These are phyloP conservation scores for Nymphalis polychloros DNA, from an alignment of 2,888 invertebrate genomes.

Conservation along the genomic window DNA sequence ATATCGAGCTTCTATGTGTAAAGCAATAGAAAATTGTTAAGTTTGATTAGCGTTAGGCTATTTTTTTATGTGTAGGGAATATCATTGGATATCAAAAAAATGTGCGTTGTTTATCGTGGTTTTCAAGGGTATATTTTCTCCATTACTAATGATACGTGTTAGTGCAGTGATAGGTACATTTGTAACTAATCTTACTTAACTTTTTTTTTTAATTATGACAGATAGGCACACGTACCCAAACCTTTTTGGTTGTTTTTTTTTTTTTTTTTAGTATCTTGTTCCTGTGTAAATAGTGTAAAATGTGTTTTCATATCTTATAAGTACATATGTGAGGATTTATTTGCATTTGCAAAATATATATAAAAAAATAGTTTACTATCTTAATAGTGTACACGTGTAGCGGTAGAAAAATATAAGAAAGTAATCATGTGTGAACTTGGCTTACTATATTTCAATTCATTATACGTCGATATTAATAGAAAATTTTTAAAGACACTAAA, in stretches of 20 bases:
- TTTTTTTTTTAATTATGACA: not conserved
- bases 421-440: no score
- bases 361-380: not conserved
- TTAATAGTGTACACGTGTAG: not conserved
- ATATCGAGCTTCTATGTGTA: slow-evolving; percentile 52
- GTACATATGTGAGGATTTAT: not conserved
- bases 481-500: no score
- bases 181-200: not conserved
- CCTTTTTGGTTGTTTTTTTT: not conserved
- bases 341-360: not conserved
- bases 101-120: slow-evolving; percentile 17
- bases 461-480: no score
- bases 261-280: not conserved
- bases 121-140: not conserved
- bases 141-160: not conserved
- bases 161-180: not conserved
- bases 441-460: no score
- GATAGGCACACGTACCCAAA: not conserved
- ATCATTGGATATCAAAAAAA: slow-evolving; percentile 37
- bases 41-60: slow-evolving; percentile 60
- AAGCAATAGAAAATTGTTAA: slow-evolving; percentile 74
- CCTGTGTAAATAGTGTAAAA: slow-evolving; percentile 1
- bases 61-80: slow-evolving; percentile 46
- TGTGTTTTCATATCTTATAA: not conserved
- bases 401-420: not conserved